phyloP scores from a whole-genome alignment of 1,140 invertebrate genomes.

The Plodia interpunctella region DNA sequence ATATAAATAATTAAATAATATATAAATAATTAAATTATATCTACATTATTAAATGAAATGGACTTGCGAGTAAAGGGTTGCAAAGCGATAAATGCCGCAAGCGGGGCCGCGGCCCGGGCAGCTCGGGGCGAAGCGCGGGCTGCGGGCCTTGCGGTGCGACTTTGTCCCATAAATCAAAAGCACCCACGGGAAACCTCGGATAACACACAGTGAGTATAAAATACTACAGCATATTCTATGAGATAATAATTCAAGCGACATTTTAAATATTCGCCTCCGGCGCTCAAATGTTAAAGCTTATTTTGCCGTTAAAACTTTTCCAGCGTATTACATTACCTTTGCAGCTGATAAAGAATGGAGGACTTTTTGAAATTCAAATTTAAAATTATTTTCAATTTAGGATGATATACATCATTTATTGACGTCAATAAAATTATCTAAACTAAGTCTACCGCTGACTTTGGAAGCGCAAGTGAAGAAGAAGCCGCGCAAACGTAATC shows the following conservation, averaged over 20 bases:
- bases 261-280: constrained; percentile 25
- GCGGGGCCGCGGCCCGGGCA: constrained; percentile 37
- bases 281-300: neutral
- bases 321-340: neutral
- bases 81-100: constrained; percentile 42
- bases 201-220: constrained; percentile 34
- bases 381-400: no score
- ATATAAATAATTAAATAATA: no score
- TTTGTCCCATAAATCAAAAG: constrained; percentile 68
- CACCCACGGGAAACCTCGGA: constrained; percentile 45
- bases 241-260: constrained; percentile 39
- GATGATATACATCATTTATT: no score
- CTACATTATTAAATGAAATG: no score
- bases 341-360: neutral
- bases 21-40: no score
- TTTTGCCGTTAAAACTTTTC: neutral
- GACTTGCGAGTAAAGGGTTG: constrained; percentile 19
- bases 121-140: constrained; percentile 46
- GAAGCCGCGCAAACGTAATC: no score
- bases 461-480: no score
- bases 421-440: no score
- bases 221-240: constrained; percentile 37
- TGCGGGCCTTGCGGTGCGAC: constrained; percentile 46
- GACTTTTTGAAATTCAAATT: neutral
- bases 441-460: no score